phyloP scores from a whole-genome alignment of 1,140 invertebrate genomes.

The Listronotus oregonensis region DNA sequence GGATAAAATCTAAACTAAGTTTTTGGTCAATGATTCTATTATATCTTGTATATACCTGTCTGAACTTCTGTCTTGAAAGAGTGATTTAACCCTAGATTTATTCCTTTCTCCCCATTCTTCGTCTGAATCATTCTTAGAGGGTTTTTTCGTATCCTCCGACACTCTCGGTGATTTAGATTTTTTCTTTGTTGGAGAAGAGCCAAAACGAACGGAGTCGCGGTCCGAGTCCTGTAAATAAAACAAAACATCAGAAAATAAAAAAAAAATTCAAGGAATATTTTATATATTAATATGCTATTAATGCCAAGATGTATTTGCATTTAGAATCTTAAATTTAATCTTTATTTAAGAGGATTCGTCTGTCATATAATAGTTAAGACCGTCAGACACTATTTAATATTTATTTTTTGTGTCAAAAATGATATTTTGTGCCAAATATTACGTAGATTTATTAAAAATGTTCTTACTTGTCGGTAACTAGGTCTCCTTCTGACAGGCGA shows the following conservation, averaged over 20 bases:
- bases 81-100: conserved; percentile 41
- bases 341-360: too few species aligned
- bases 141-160: conserved; percentile 39
- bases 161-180: conserved; percentile 20
- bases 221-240: conserved; percentile 28
- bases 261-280: too few species aligned
- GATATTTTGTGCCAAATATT: too few species aligned
- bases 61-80: conserved; percentile 38
- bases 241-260: background rate
- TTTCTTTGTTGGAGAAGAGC: conserved; percentile 21
- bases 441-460: too few species aligned
- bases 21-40: too few species aligned
- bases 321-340: too few species aligned
- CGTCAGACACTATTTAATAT: too few species aligned
- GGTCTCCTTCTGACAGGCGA: conserved; percentile 20
- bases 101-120: conserved; percentile 50
- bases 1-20: too few species aligned
- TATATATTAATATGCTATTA: too few species aligned
- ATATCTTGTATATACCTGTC: conserved; percentile 33
- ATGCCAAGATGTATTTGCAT: too few species aligned
- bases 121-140: conserved; percentile 40
- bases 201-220: conserved; percentile 20
- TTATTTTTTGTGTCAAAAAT: too few species aligned
- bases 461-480: conserved; percentile 23
- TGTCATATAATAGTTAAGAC: too few species aligned